Evolutionary conservation across 1,140 invertebrate species (phyloP), one percentile per base, ranked within the genome.

Genomic region (Phortica variegata): DNA sequence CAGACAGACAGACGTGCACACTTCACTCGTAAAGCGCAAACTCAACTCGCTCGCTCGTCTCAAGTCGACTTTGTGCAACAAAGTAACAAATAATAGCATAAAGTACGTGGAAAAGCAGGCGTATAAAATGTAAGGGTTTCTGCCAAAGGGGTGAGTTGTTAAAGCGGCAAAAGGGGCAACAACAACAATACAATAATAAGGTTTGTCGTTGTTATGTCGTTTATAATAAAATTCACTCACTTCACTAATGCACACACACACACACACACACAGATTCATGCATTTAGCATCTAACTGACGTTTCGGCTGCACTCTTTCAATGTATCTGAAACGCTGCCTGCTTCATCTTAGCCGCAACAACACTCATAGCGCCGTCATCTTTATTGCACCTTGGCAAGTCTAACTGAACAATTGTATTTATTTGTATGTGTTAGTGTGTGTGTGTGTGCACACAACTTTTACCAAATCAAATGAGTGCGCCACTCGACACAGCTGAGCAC

Each of bases 171-270:
- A 49, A 56, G 53, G 44, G 49, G 3, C 9, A 3, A 18, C 2
- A 19, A 16, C 21, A n/a, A 10, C 21, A 2, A 6, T 23, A 26
- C 32, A 15, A 9, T 38, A 17, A 10, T 44, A 2, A 9, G 59
- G 54, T 60, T 66, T 68, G 63, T 63, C 63, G 63, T 68, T 68
- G 63, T 66, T 66, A 66, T 66, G 63, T 66, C 63, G 63, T 66
- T 66, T 66, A 66, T 66, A 63, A 66, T 68, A 66, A 66, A 66
- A 66, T 4, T 34, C 33, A 3, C 10, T n/a, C 8, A 4, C 33
- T 5, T 5, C 10, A 7, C 10, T 12, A 34, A 15, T n/a, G 33
- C 33, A 15, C 10, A 3, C 5, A 15, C 8, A 34, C n/a, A n/a
- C n/a, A n/a, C n/a, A n/a, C n/a, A n/a, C n/a, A n/a, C n/a, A n/a